Evolutionary conservation across 2,797 vertebrate species (phyloP).

Genomic region (Eulemur albifrons): DNA sequence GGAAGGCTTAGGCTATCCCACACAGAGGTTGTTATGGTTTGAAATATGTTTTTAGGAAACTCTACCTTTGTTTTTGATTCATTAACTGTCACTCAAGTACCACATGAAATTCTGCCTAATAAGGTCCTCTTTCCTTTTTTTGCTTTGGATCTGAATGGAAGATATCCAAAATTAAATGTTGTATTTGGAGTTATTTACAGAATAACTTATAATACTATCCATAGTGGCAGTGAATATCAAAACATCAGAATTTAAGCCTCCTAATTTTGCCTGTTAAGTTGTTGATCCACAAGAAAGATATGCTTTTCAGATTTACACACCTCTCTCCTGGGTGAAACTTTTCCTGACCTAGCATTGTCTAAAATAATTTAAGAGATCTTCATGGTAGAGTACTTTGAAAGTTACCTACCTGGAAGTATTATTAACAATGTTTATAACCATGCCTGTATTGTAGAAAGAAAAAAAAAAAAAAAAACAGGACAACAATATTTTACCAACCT

Average conservation of each 20-base stretch:
- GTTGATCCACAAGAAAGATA: not conserved
- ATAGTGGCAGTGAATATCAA: not conserved
- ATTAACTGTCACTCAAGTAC: not conserved
- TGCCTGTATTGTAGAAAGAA: not conserved
- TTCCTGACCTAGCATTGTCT: not conserved
- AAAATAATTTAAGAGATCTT: constrained; percentile 38
- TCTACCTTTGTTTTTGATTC: not conserved
- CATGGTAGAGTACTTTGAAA: not conserved
- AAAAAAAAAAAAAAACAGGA: not conserved
- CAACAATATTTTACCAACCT: not conserved
- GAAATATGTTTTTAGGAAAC: not conserved
- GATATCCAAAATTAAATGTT: not conserved
- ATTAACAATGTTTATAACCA: not conserved
- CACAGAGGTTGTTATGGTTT: not conserved
- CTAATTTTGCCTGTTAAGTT: not conserved
- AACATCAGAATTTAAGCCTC: constrained; percentile 10
- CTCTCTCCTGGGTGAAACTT: not conserved
- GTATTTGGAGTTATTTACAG: not conserved
- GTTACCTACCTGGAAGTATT: not conserved
- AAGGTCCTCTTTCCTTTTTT: not conserved
- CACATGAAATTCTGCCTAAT: not conserved
- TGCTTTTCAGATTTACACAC: not conserved
- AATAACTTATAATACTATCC: not conserved
- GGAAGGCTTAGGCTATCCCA: not conserved
- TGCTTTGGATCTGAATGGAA: not conserved